These are phyloP conservation scores for Caenorhabditis japonica DNA, from an alignment of 2,888 invertebrate genomes.

Conservation along the genomic window DNA sequence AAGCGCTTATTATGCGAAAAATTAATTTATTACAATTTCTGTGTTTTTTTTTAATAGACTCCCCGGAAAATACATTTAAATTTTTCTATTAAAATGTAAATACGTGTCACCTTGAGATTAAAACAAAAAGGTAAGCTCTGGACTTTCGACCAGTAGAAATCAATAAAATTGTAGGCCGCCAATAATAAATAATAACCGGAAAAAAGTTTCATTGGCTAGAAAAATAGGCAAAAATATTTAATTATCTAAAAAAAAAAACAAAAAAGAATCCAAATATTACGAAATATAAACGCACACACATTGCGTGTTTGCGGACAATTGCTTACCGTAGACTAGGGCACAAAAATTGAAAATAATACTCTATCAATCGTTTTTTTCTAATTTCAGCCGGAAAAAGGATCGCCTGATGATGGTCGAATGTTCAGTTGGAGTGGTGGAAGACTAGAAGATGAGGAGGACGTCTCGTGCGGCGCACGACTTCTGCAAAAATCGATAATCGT, in stretches of 20 bases:
- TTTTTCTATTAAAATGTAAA: too few relatives aligned
- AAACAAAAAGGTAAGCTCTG: too few relatives aligned
- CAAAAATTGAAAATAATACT: not conserved
- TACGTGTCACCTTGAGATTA: too few relatives aligned
- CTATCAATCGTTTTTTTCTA: too few relatives aligned
- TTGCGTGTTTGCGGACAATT: constrained; percentile 19
- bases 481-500: not conserved
- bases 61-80: too few relatives aligned
- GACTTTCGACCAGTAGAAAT: too few relatives aligned
- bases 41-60: too few relatives aligned
- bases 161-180: too few relatives aligned
- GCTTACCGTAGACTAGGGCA: constrained; percentile 17
- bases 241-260: not conserved
- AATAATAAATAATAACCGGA: too few relatives aligned
- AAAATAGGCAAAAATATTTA: not conserved
- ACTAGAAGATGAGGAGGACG: constrained; percentile 10
- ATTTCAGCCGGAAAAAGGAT: constrained; percentile 37
- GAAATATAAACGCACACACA: constrained; percentile 7
- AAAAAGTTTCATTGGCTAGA: too few relatives aligned
- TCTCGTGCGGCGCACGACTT: constrained; percentile 20
- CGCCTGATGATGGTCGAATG: constrained; percentile 32
- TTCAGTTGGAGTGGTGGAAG: constrained; percentile 38
- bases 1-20: too few relatives aligned
- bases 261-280: constrained; percentile 2
- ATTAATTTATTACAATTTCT: too few relatives aligned